phyloP scores from a whole-genome alignment of 2,888 invertebrate genomes.

The Hetaerina titia region DNA sequence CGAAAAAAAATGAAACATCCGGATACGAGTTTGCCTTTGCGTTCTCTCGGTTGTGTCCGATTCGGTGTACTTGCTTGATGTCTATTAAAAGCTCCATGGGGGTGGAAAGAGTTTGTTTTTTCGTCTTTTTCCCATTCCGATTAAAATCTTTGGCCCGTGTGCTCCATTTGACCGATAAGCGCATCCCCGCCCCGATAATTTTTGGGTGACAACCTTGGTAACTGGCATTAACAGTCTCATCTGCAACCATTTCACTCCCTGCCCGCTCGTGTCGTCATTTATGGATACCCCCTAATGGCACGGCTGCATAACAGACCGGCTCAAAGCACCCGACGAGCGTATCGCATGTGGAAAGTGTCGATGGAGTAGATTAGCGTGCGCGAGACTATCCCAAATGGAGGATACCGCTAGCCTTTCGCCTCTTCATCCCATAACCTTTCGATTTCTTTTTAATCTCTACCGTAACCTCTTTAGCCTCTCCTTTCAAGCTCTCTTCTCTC shows the following conservation, averaged over 20 bases:
- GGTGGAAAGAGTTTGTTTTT: background rate
- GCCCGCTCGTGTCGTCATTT: background rate
- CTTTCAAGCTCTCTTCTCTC: background rate
- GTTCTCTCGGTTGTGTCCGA: background rate
- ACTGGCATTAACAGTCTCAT: background rate
- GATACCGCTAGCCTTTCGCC: background rate
- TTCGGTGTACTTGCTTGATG: background rate
- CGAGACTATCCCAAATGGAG: background rate
- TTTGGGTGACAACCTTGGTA: slow-evolving; percentile 14
- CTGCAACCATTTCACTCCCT: background rate
- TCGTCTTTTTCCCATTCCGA: background rate
- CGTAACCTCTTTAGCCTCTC: background rate
- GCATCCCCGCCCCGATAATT: background rate
- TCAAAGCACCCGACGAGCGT: background rate
- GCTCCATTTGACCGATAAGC: background rate
- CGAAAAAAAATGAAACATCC: too few species aligned
- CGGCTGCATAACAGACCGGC: background rate
- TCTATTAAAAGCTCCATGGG: background rate
- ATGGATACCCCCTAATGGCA: slow-evolving; percentile 18
- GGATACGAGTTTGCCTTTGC: too few species aligned
- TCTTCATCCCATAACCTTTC: background rate
- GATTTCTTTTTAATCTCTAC: background rate
- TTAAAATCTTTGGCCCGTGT: background rate
- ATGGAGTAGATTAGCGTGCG: slow-evolving; percentile 18
- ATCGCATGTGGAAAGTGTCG: background rate